Base-by-base conservation (phyloP, 1,140 invertebrate species). In the Micrasema longulum region DNA sequence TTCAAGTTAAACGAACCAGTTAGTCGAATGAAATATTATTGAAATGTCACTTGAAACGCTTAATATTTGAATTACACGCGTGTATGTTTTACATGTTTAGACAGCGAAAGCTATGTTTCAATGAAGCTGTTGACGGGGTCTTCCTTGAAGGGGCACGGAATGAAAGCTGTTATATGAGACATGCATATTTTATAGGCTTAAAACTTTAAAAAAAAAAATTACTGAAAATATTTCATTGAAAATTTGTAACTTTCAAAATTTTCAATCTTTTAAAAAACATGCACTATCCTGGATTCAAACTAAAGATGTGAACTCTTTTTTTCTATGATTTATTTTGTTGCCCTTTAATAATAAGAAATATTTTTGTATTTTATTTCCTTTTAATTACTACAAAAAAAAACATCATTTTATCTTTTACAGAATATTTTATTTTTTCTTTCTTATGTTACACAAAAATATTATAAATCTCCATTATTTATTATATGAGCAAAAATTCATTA, bases 1-100 rank as follows among this genome's bases (percentile, higher is more conserved):
- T 69, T 52, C 26, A 14, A 41, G 72, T 74, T 71, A 74, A 74
- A 74, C 64, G 69, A 74, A 69, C 50, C 53, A 45, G 16, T 66
- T 47, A 62, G 26, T 36, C 18, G 45, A 22, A 16, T 64, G 62
- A 69, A 65, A 47, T 73, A 68, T 63, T 64, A 50, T 53, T 14
- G 35, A 67, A 16, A 64, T 65, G 66, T 69, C 60, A 65, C 45
- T 31, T 35, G 18, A 55, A 53, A 53, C 47, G 35, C 22, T 7
- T 23, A 47, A 72, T 43, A 48, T 31, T 12, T 48, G 23, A 65
- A 38, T 16, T 35, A 60, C 38, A 63, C 12, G 53, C 53, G 53
- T 12, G 53, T 12, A 14, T 20, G n/a, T 20, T 20, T 52, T 11
- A 9, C 20, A 52, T 23, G 20, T 52, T 14, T 22, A n/a, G 23